Conservation (phyloP, 2,888 invertebrate species). For the Caenorhabditis auriculariae region DNA sequence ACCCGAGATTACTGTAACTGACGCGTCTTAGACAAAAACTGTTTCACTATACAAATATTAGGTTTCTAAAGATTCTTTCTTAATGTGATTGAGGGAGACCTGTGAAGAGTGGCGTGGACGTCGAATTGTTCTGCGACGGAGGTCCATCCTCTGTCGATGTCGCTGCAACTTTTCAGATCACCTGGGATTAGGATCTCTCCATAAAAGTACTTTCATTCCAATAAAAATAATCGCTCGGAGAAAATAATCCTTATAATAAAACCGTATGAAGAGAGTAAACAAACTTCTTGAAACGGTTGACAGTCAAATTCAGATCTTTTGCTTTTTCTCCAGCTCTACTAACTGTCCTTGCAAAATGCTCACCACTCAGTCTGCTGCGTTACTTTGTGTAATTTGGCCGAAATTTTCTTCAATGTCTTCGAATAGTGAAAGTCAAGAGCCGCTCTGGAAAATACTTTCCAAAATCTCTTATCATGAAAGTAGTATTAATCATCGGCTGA, state of each 20-base stretch:
- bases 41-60: too few relatives aligned
- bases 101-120: slow-evolving; percentile 50
- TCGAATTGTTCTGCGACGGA: slow-evolving; percentile 52
- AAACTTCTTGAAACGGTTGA: too few relatives aligned
- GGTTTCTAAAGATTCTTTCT: too few relatives aligned
- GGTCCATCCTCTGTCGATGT: slow-evolving; percentile 50
- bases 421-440: slow-evolving; percentile 46
- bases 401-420: slow-evolving; percentile 42
- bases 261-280: too few relatives aligned
- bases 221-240: too few relatives aligned
- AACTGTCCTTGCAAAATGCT: too few relatives aligned
- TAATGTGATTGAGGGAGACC: slow-evolving; percentile 6
- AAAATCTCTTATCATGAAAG: not conserved
- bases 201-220: too few relatives aligned
- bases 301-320: too few relatives aligned
- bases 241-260: too few relatives aligned
- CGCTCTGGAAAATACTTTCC: slow-evolving; percentile 7
- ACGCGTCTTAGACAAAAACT: not conserved
- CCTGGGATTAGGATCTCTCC: too few relatives aligned
- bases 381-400: slow-evolving; percentile 38
- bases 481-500: too few relatives aligned
- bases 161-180: slow-evolving; percentile 35
- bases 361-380: slow-evolving; percentile 34
- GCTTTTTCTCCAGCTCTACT: too few relatives aligned
- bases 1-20: slow-evolving; percentile 43